Conservation (phyloP, 2,113 vertebrate species). For the Pangasianodon gigas region DNA sequence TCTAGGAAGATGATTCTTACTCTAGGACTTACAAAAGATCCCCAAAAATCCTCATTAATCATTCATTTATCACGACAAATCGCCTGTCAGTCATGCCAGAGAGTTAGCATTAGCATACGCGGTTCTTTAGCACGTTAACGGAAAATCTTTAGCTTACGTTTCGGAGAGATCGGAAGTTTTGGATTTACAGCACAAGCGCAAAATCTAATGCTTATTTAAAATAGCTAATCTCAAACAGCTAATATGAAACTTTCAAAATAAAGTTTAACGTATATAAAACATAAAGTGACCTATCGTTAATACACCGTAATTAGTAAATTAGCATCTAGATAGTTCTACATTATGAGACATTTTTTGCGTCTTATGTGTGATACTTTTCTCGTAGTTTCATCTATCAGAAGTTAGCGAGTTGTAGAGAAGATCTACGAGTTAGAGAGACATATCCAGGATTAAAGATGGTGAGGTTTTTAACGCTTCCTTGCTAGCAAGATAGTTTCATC, state of each 20-base stretch:
- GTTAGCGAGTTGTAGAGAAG: not conserved
- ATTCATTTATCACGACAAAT: not conserved
- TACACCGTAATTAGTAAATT: not conserved
- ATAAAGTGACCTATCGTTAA: not conserved
- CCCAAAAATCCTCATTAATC: not conserved
- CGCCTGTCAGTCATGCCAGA: not conserved
- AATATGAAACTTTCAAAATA: not conserved
- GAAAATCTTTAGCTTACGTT: not conserved
- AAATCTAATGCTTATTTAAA: not conserved
- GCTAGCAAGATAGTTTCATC: not conserved
- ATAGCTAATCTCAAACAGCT: not conserved
- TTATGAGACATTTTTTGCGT: too few relatives aligned
- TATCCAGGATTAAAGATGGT: not conserved
- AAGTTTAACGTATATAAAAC: not conserved
- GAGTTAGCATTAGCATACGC: slow-evolving; percentile 17
- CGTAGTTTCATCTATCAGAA: too few relatives aligned
- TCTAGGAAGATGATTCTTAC: not conserved
- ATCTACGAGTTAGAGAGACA: not conserved
- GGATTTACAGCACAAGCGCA: not conserved
- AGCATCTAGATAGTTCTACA: not conserved
- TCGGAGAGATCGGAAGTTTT: not conserved
- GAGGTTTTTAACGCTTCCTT: not conserved
- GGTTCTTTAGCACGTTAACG: not conserved
- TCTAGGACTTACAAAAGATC: not conserved
- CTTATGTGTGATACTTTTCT: not conserved